Evolutionary conservation across 2,113 vertebrate genomes (phyloP).

Genomic region (Menura novaehollandiae): DNA sequence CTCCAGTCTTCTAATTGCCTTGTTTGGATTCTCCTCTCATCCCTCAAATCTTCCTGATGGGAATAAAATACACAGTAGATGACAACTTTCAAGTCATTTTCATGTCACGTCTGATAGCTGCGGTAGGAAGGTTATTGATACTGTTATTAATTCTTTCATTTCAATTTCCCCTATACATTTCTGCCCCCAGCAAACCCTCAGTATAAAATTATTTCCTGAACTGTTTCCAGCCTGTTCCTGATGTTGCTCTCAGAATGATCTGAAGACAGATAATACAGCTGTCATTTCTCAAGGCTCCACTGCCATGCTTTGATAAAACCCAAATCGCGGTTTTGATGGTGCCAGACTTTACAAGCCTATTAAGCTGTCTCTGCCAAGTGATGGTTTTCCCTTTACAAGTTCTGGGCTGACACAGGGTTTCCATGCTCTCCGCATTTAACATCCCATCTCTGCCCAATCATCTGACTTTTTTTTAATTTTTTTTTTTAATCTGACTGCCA

Average conservation of each 20-base stretch:
- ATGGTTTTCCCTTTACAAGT: constrained; percentile 25
- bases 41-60: constrained; percentile 7
- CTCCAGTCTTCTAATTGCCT: constrained; percentile 23
- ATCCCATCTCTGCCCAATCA: neutral
- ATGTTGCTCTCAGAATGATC: constrained; percentile 4
- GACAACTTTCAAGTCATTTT: constrained; percentile 39
- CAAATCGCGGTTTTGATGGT: constrained; percentile 38
- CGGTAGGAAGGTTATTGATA: constrained; percentile 36
- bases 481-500: neutral
- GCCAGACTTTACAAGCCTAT: constrained; percentile 54
- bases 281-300: constrained; percentile 49
- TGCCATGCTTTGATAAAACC: constrained; percentile 53
- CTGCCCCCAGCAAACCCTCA: constrained; percentile 45
- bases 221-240: constrained; percentile 31
- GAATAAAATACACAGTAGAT: constrained; percentile 18
- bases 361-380: constrained; percentile 48
- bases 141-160: constrained; percentile 51
- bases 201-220: constrained; percentile 7
- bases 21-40: constrained; percentile 38
- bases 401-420: constrained; percentile 17
- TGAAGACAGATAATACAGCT: constrained; percentile 52
- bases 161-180: constrained; percentile 3
- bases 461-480: neutral
- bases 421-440: neutral
- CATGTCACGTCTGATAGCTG: neutral